Conservation (phyloP, 2,888 invertebrate genomes). For the Diaphora mendica region DNA sequence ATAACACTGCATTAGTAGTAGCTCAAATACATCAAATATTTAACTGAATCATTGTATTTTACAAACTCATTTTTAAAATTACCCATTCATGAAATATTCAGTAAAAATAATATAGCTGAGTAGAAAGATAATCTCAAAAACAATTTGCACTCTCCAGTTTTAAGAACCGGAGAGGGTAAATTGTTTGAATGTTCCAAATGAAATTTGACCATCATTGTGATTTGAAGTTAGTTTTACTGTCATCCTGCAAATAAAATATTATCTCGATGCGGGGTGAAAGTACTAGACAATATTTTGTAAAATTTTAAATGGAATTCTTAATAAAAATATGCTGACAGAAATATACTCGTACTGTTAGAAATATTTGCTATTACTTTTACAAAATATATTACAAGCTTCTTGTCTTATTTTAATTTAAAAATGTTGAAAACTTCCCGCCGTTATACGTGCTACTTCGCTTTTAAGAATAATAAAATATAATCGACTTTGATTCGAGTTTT, state of each 20-base stretch:
- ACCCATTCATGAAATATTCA: slow-evolving; percentile 32
- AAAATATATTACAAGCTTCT: neutral
- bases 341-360: neutral
- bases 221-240: slow-evolving; percentile 46
- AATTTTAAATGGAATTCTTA: slow-evolving; percentile 50
- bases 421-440: neutral
- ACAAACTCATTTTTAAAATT: slow-evolving; percentile 24
- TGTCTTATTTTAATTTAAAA: neutral
- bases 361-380: neutral
- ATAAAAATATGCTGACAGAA: slow-evolving; percentile 45
- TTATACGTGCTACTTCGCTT: neutral
- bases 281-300: slow-evolving; percentile 44
- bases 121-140: slow-evolving; percentile 41
- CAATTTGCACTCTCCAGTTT: slow-evolving; percentile 28
- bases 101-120: slow-evolving; percentile 27
- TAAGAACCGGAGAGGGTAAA: neutral
- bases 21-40: too few relatives aligned
- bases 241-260: slow-evolving; percentile 46
- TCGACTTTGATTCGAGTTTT: neutral
- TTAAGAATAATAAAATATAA: neutral
- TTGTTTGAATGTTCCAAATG: slow-evolving; percentile 32
- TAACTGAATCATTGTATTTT: slow-evolving; percentile 17
- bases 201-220: slow-evolving; percentile 43
- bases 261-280: slow-evolving; percentile 34
- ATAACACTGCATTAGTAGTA: too few relatives aligned